A percentile compares a stretch with the other conserved stretches of the same genome.
phyloP scores from a whole-genome alignment of 2,113 vertebrate species.

The Castor canadensis region DNA sequence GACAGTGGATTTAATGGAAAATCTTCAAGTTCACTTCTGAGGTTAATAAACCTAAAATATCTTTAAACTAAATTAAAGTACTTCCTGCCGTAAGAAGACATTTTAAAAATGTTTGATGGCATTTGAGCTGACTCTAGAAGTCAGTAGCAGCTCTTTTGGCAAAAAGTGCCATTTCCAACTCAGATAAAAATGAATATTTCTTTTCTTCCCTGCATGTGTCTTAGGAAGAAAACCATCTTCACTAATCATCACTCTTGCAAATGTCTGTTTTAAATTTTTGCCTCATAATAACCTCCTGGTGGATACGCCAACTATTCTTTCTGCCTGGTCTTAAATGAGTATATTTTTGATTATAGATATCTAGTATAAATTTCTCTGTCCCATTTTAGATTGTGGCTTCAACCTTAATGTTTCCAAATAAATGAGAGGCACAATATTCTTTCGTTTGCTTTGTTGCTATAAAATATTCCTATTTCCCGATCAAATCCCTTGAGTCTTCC shows the following conservation, averaged over 20 bases:
- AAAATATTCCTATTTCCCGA: background rate
- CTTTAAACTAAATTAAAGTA: slow-evolving; percentile 52
- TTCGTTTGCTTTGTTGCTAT: background rate
- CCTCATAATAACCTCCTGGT: background rate
- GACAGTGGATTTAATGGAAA: slow-evolving; percentile 54
- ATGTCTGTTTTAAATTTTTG: slow-evolving; percentile 4
- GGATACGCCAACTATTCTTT: background rate
- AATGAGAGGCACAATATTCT: background rate
- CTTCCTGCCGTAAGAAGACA: slow-evolving; percentile 35
- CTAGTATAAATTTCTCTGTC: background rate
- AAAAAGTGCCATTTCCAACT: background rate
- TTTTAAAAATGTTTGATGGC: background rate
- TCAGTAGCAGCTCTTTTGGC: background rate
- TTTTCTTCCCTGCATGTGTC: background rate
- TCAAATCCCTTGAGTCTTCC: background rate
- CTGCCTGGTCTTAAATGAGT: background rate
- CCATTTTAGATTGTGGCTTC: background rate
- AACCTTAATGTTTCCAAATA: background rate
- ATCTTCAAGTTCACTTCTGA: slow-evolving; percentile 28
- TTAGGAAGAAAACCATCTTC: background rate
- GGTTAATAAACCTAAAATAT: slow-evolving; percentile 66
- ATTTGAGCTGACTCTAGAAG: slow-evolving; percentile 42
- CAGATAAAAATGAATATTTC: slow-evolving; percentile 21
- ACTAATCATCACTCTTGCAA: background rate
- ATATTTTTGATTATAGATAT: background rate